Evolutionary conservation across 2,113 vertebrate genomes (phyloP).

Genomic region (Hypomesus transpacificus): DNA sequence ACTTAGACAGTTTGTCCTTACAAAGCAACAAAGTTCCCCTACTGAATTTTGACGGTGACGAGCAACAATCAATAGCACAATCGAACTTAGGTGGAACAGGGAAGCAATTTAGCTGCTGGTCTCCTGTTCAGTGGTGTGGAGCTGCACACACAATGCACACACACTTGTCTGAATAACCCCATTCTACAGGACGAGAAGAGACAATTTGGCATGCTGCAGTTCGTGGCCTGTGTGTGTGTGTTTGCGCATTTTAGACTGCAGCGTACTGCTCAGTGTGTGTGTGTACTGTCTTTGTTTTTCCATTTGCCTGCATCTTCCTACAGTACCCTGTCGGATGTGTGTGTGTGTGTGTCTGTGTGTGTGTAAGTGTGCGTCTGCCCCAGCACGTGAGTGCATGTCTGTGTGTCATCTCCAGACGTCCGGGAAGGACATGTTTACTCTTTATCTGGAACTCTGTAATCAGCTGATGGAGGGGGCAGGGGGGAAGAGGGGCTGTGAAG

Average conservation of each 20-base stretch:
- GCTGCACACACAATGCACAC: background rate
- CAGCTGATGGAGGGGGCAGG: conserved; percentile 46
- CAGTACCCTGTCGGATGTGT: background rate
- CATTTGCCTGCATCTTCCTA: background rate
- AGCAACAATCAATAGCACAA: conserved; percentile 15
- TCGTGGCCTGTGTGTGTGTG: conserved; percentile 4
- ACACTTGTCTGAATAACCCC: background rate
- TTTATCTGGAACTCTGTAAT: conserved; percentile 63
- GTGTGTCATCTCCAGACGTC: conserved; percentile 31
- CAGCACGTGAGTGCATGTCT: background rate
- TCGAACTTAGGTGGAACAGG: conserved; percentile 13
- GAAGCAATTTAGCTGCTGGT: conserved; percentile 31
- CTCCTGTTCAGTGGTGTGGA: background rate
- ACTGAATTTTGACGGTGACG: conserved; percentile 5
- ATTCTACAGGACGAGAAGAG: background rate
- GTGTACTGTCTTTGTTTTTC: background rate
- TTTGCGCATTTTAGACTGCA: background rate
- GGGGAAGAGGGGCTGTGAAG: background rate
- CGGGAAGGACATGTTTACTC: conserved; percentile 57
- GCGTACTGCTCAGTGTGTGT: background rate
- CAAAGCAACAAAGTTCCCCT: background rate
- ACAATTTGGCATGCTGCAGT: background rate
- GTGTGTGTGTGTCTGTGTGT: conserved; percentile 13
- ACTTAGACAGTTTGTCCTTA: background rate
- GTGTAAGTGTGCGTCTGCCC: background rate